Percentiles rank a stretch among this genome's conserved stretches.
Conservation (phyloP, 2,888 invertebrate species). For the Entomobrya multifasciata region DNA sequence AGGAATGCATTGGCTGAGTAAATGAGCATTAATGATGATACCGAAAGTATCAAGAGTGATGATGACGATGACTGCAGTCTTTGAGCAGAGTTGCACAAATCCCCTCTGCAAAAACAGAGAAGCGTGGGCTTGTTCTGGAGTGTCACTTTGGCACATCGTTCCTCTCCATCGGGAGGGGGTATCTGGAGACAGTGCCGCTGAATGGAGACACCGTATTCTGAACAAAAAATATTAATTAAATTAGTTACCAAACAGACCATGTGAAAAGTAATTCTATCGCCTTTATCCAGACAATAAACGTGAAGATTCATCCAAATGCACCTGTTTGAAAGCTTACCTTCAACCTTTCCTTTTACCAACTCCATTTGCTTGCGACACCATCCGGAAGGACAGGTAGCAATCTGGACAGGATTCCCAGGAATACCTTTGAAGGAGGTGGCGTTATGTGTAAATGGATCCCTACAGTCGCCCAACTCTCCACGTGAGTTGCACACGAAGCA, state of each 20-base stretch:
- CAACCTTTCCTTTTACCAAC: slow-evolving; percentile 77
- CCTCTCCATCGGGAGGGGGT: slow-evolving; percentile 93
- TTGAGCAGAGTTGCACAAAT: slow-evolving; percentile 87
- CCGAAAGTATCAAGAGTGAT: neutral
- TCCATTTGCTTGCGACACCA: slow-evolving; percentile 96
- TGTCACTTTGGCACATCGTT: slow-evolving; percentile 92
- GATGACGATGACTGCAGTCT: neutral
- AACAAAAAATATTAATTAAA: too few relatives aligned
- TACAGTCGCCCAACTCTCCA: slow-evolving; percentile 93
- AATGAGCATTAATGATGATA: slow-evolving; percentile 10
- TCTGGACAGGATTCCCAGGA: slow-evolving; percentile 85
- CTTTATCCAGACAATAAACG: too few relatives aligned
- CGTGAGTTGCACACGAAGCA: slow-evolving; percentile 93
- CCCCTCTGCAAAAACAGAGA: slow-evolving; percentile 95
- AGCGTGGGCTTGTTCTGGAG: slow-evolving; percentile 89
- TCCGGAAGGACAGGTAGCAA: slow-evolving; percentile 92
- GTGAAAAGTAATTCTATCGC: too few relatives aligned
- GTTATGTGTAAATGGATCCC: slow-evolving; percentile 91
- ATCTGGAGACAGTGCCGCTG: slow-evolving; percentile 93
- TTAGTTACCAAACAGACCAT: too few relatives aligned
- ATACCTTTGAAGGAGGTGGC: slow-evolving; percentile 87
- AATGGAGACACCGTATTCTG: slow-evolving; percentile 93
- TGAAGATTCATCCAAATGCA: too few relatives aligned
- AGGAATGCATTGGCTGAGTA: slow-evolving; percentile 39
- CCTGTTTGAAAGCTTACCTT: neutral